Base-by-base conservation (phyloP, 2,113 vertebrate species). In the Gallinago media region DNA sequence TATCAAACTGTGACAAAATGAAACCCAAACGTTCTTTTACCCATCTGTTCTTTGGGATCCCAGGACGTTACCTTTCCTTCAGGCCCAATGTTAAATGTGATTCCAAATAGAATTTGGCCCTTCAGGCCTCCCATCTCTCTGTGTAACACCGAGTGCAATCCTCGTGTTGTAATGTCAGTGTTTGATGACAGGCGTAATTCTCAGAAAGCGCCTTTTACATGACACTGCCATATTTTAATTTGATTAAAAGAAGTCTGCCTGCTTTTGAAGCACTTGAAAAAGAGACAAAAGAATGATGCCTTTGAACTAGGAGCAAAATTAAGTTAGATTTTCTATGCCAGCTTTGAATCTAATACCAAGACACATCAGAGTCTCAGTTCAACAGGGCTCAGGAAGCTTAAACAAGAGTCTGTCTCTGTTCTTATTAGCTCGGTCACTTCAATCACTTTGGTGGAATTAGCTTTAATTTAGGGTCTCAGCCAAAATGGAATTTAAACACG, bases 251-350 rank as follows among this genome's bases (percentile, higher is more conserved):
- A 83, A 83, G n/a, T 61, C 67, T 90, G n/a, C 27, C 36, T 78
- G 56, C 20, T 85, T 96, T 79, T 92, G 70, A 86, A 95, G 81
- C 77, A 63, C 88, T 95, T 95, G 47, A 87, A 83, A 91, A 92
- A 68, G 59, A 77, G 74, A 76, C 49, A 88, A 83, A 94, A 85
- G 49, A 92, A 89, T 52, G 8, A 85, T 91, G 74, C 22, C 87
- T 96, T 96, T 96, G 94, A 96, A 94, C 67, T 94, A 75, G 49
- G 58, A 93, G 38, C 27, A 89, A 95, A 95, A 96, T 85, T 85
- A 59, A 92, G 56, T 81, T 91, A 94, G 31, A 75, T 79, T 88
- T 90, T 89, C 44, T 80, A 19, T 85, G 70, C 42, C 74, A 85
- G 70, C 70, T 92, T 95, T 95, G 87, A 82, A 58, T 89, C 49